phyloP scores from a whole-genome alignment of 1,140 invertebrate species.

The Semibalanus balanoides region DNA sequence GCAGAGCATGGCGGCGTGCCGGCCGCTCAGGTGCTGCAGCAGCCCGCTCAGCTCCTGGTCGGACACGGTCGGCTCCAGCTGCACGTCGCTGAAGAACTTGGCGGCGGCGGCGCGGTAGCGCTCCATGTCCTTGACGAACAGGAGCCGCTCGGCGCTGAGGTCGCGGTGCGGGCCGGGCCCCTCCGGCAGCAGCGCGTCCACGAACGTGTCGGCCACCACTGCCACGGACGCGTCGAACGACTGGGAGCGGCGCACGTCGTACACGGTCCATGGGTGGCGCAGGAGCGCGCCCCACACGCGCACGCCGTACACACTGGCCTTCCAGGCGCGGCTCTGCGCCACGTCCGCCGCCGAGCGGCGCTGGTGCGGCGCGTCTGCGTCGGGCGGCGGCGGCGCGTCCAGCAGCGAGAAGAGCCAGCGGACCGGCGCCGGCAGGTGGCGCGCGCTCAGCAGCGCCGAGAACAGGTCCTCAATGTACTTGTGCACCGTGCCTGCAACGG shows the following conservation, averaged over 20 bases:
- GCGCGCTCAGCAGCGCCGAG: conserved; percentile 69
- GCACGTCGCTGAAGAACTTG: conserved; percentile 71
- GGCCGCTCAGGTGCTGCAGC: conserved; percentile 76
- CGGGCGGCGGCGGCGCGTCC: conserved; percentile 42
- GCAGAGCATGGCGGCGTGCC: conserved; percentile 76
- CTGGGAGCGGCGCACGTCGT: conserved; percentile 84
- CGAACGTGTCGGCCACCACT: conserved; percentile 90
- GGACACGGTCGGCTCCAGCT: conserved; percentile 67
- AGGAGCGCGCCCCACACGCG: conserved; percentile 95
- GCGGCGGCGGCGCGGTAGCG: conserved; percentile 52
- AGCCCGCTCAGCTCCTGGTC: conserved; percentile 83
- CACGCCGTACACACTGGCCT: conserved; percentile 62
- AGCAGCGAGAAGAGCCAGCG: conserved; percentile 92
- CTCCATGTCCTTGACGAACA: conserved; percentile 88
- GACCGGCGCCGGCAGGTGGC: conserved; percentile 74
- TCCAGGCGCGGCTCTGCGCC: conserved; percentile 90
- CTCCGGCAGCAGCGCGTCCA: conserved; percentile 84
- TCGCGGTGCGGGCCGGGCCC: conserved; percentile 82
- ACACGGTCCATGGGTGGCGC: conserved; percentile 92
- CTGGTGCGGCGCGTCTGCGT: conserved; percentile 54
- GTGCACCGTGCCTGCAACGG: conserved; percentile 61
- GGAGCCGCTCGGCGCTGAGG: conserved; percentile 83
- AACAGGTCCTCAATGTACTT: conserved; percentile 95
- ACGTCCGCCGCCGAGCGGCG: conserved; percentile 63
- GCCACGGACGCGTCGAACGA: conserved; percentile 83